phyloP scores from a whole-genome alignment of 1,140 invertebrate genomes.

The Drosophila takahashii region DNA sequence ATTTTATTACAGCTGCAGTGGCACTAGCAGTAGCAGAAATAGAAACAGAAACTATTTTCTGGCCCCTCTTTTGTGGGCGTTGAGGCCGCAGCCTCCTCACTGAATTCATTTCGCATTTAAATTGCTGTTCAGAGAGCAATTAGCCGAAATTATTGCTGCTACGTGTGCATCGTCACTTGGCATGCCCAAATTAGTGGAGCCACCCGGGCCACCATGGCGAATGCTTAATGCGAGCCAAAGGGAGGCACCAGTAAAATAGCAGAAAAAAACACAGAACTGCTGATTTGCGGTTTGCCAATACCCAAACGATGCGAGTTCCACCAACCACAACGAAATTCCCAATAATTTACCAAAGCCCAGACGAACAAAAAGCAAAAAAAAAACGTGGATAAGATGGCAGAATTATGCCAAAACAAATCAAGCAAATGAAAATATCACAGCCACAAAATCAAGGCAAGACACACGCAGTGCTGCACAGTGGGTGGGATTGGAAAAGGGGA shows the following conservation, averaged over 20 bases:
- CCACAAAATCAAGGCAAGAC: constrained; percentile 73
- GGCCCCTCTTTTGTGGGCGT: constrained; percentile 5
- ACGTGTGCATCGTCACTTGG: constrained; percentile 79
- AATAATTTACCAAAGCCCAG: constrained; percentile 2
- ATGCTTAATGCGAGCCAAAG: constrained; percentile 61
- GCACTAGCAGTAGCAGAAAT: constrained; percentile 11
- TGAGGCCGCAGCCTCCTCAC: constrained; percentile 13
- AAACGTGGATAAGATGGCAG: constrained; percentile 34
- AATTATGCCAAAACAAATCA: constrained; percentile 84
- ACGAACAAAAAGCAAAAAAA: constrained; percentile 7
- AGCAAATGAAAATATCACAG: constrained; percentile 82
- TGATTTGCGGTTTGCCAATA: constrained; percentile 74
- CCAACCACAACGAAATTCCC: constrained; percentile 3
- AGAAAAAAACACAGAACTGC: constrained; percentile 36
- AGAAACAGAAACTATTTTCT: constrained; percentile 63
- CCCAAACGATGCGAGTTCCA: constrained; percentile 8
- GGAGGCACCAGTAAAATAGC: not conserved
- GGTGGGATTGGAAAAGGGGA: not conserved
- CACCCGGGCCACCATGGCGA: constrained; percentile 45
- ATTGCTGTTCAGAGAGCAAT: constrained; percentile 82
- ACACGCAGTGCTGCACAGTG: constrained; percentile 54
- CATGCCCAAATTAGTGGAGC: constrained; percentile 38
- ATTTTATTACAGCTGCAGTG: constrained; percentile 72
- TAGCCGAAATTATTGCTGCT: constrained; percentile 83
- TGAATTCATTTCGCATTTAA: constrained; percentile 82